Evolutionary conservation across 2,888 invertebrate species (phyloP).

Genomic region (Chironomus riparius): DNA sequence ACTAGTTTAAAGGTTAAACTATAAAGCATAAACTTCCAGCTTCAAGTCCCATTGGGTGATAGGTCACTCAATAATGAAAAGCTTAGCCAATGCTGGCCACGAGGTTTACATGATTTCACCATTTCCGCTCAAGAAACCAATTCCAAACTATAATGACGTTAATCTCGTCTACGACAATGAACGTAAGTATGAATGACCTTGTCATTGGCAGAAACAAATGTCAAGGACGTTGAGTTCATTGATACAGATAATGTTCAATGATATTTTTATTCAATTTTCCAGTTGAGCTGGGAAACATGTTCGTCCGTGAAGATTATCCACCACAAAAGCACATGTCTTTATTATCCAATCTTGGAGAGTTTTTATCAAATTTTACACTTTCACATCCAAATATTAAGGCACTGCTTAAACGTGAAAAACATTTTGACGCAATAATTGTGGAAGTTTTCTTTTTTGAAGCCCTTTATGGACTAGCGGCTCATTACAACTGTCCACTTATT

Average conservation of each 20-base stretch:
- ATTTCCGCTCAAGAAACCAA: background rate
- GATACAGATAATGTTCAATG: background rate
- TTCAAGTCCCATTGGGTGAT: background rate
- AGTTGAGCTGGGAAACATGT: background rate
- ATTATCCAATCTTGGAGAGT: background rate
- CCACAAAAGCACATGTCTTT: background rate
- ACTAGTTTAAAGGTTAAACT: too few species aligned
- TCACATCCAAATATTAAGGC: too few species aligned
- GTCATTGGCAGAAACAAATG: background rate
- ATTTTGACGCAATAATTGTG: background rate
- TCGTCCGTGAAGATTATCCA: background rate
- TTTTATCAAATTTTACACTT: background rate
- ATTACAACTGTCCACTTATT: constrained; percentile 31
- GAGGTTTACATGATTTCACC: background rate
- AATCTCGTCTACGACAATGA: background rate
- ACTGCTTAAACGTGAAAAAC: too few species aligned
- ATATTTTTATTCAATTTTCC: too few species aligned
- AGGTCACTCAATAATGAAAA: background rate
- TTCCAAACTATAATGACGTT: background rate
- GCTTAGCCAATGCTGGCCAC: background rate
- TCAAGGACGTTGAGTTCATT: background rate
- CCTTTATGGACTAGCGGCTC: constrained; percentile 19
- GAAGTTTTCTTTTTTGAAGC: background rate
- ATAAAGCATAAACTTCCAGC: too few species aligned
- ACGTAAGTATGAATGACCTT: background rate